Conservation (phyloP, 2,113 vertebrate genomes). For the Sprattus sprattus region DNA sequence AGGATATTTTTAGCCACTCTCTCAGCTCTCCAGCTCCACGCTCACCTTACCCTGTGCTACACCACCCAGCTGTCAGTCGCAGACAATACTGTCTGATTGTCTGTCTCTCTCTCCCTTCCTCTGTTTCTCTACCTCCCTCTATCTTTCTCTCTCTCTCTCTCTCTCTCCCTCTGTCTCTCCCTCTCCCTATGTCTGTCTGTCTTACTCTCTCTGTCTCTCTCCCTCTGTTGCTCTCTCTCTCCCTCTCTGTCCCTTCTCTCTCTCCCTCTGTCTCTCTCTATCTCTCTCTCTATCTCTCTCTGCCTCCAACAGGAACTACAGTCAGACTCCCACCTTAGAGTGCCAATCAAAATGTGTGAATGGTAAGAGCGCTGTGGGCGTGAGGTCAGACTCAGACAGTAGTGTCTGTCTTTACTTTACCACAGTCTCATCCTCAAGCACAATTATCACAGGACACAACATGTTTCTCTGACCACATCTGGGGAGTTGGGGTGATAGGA, state of each 20-base stretch:
- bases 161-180: background rate
- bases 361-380: background rate
- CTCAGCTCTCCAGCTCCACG: slow-evolving; percentile 2
- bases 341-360: background rate
- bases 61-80: slow-evolving; percentile 7
- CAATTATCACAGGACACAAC: background rate
- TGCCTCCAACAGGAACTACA: background rate
- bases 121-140: background rate
- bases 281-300: background rate
- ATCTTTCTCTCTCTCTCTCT: background rate
- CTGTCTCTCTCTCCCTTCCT: background rate
- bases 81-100: background rate
- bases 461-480: background rate
- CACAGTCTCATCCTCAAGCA: background rate
- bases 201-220: background rate
- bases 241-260: no score
- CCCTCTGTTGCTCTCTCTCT: background rate
- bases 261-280: background rate
- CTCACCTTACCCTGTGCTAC: background rate
- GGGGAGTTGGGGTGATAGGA: background rate
- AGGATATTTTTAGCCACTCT: slow-evolving; percentile 70
- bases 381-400: background rate
- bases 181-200: background rate
- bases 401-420: background rate
- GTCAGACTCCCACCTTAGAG: background rate